Percentiles rank a stretch among this genome's conserved stretches.
Evolutionary conservation across 2,797 vertebrate genomes (phyloP).

Genomic region (Chloroceryle inda): DNA sequence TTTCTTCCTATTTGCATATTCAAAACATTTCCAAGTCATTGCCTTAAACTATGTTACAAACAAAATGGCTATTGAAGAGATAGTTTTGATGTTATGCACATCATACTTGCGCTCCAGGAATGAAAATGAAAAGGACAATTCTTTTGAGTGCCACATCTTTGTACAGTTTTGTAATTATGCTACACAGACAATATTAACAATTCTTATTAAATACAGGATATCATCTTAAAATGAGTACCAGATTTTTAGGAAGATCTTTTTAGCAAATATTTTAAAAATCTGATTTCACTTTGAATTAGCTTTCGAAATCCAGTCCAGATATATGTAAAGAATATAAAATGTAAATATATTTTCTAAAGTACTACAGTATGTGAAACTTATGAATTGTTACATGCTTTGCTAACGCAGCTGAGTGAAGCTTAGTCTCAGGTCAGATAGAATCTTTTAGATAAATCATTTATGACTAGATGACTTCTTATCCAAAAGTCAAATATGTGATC

Average conservation of each 20-base stretch:
- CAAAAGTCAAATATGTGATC: slow-evolving; percentile 73
- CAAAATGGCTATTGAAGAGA: slow-evolving; percentile 31
- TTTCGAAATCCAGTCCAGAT: slow-evolving; percentile 61
- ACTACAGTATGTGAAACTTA: slow-evolving; percentile 64
- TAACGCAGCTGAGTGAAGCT: slow-evolving; percentile 44
- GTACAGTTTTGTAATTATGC: slow-evolving; percentile 52
- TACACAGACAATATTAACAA: slow-evolving; percentile 35
- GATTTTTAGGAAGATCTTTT: slow-evolving; percentile 64
- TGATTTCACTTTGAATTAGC: slow-evolving; percentile 69
- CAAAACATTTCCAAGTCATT: slow-evolving; percentile 44
- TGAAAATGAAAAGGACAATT: slow-evolving; percentile 56
- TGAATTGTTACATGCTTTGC: slow-evolving; percentile 57
- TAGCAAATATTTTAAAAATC: slow-evolving; percentile 64
- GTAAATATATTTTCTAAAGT: slow-evolving; percentile 67
- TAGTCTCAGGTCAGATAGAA: slow-evolving; percentile 64
- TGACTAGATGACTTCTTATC: slow-evolving; percentile 67
- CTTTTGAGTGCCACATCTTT: slow-evolving; percentile 44
- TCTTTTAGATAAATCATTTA: slow-evolving; percentile 69
- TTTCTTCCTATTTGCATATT: slow-evolving; percentile 60
- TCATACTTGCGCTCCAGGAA: slow-evolving; percentile 60
- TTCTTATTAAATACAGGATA: slow-evolving; percentile 65
- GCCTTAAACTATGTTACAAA: slow-evolving; percentile 29
- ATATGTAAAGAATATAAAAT: slow-evolving; percentile 56
- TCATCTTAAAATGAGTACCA: slow-evolving; percentile 62
- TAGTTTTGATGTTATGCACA: slow-evolving; percentile 63